These are phyloP conservation scores for Leucophora obtusa DNA, from an alignment of 2,888 invertebrate species.

Conservation along the genomic window DNA sequence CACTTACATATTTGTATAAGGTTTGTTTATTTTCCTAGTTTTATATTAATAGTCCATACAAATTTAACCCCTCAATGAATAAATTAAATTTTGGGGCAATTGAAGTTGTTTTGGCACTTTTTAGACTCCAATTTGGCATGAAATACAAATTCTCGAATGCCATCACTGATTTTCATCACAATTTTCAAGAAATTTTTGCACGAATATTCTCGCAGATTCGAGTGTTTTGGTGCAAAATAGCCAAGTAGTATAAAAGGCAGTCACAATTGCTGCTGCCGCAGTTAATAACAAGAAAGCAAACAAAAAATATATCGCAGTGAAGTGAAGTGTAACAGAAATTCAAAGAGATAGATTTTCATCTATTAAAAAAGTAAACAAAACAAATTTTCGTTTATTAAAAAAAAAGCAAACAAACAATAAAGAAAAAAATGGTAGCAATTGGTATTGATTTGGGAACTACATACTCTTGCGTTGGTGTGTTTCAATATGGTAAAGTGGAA, in stretches of 20 bases:
- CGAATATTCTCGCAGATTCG: constrained; percentile 2
- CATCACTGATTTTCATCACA: background rate
- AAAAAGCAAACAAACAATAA: background rate
- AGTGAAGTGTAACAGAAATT: background rate
- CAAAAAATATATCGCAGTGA: background rate
- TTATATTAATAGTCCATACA: no score
- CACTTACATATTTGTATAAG: no score
- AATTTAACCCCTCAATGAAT: no score
- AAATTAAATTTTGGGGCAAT: no score
- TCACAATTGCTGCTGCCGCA: background rate
- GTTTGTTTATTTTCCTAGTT: no score
- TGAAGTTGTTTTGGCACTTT: no score
- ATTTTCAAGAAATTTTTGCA: constrained; percentile 15
- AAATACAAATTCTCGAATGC: background rate
- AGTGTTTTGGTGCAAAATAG: background rate
- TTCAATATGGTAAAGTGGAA: constrained; percentile 90
- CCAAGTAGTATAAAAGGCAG: constrained; percentile 33
- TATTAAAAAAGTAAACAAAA: background rate
- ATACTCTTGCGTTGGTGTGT: constrained; percentile 90
- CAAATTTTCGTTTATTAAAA: background rate
- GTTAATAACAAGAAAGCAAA: constrained; percentile 10
- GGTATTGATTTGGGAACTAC: constrained; percentile 79
- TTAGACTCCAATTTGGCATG: background rate
- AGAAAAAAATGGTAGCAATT: constrained; percentile 81
- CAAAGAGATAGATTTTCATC: background rate